Evolutionary conservation across 1,140 invertebrate genomes (phyloP), one percentile per base, ranked within the genome.

Genomic region (Acromyrmex heyeri): DNA sequence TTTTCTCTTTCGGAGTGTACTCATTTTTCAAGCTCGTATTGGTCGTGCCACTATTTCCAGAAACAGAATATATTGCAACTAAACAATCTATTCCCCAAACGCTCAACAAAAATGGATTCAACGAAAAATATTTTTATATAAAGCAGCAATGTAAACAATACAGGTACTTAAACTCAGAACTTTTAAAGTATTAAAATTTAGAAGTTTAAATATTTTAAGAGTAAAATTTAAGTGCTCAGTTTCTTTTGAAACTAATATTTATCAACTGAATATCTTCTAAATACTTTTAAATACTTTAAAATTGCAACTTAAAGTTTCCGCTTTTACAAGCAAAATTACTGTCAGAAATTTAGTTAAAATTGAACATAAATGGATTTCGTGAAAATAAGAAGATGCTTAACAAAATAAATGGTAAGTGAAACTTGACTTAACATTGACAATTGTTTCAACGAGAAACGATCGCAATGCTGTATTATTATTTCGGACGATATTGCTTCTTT

Each of bases 11-110:
- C 79, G 55, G 67, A 61, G 53, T 82, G 18, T 48, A 59, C 79
- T 59, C 79, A 82, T 82, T 82, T 82, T 82, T 82, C 79, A 73
- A 82, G 21, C 67, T 24, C 67, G 53, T 82, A 82, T 82, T 73
- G 79, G 67, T 24, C 24, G 30, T 34, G 79, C 34, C 38, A 48
- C 79, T 82, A 59, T 73, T 73, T 73, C 55, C 18, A 73, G 34
- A 48, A 82, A 73, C 18, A 73, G 53, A 82, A 82, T 59, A 44
- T 82, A 82, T 82, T 72, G 67, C 53, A 70, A 59, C 79, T 82
- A 70, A 70, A 69, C 34, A 50, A 73, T 73, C 53, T 72, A 70
- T 81, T 59, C 64, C 10, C 38, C 53, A 82, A 59, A 59, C 44
- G 50, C 12, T 69, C 38, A 69, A 48, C 21, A 3, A 69, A 50